Evolutionary conservation across 2,888 invertebrate species (phyloP).

Genomic region (Lagria hirta): DNA sequence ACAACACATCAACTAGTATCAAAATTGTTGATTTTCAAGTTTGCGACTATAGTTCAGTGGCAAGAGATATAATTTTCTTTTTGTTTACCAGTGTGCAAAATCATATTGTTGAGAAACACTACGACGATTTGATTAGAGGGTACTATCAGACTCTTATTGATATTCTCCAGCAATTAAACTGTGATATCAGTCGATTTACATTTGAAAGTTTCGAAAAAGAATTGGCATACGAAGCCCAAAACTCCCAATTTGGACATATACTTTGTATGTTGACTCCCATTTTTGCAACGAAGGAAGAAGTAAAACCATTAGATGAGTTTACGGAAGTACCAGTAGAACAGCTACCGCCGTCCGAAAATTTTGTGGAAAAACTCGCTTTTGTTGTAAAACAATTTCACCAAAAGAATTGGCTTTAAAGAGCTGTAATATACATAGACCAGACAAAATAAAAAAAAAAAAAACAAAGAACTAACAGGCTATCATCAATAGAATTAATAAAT

Average conservation of each 20-base stretch:
- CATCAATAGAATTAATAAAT: too few species aligned
- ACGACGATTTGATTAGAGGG: neutral
- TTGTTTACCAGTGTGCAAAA: slow-evolving; percentile 33
- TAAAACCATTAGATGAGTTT: slow-evolving; percentile 47
- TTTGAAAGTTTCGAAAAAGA: slow-evolving; percentile 9
- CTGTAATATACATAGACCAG: too few species aligned
- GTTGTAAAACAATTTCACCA: slow-evolving; percentile 11
- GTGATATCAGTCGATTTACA: slow-evolving; percentile 8
- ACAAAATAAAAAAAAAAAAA: too few species aligned
- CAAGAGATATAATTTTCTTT: slow-evolving; percentile 36
- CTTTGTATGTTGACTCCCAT: slow-evolving; percentile 52
- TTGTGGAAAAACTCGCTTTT: slow-evolving; percentile 32
- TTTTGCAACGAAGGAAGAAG: slow-evolving; percentile 42
- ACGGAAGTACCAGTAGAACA: too few species aligned
- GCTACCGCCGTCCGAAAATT: slow-evolving; percentile 51
- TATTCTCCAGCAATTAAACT: slow-evolving; percentile 7
- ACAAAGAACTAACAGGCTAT: too few species aligned
- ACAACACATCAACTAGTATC: slow-evolving; percentile 16
- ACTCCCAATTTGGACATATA: slow-evolving; percentile 50
- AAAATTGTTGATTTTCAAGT: slow-evolving; percentile 40
- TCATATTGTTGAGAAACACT: neutral
- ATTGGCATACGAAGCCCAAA: slow-evolving; percentile 17
- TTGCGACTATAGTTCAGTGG: slow-evolving; percentile 33
- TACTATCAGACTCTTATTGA: slow-evolving; percentile 3
- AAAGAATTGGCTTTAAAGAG: slow-evolving; percentile 14